Base-by-base conservation (phyloP, 2,113 vertebrate genomes). In the Paramormyrops kingsleyae region DNA sequence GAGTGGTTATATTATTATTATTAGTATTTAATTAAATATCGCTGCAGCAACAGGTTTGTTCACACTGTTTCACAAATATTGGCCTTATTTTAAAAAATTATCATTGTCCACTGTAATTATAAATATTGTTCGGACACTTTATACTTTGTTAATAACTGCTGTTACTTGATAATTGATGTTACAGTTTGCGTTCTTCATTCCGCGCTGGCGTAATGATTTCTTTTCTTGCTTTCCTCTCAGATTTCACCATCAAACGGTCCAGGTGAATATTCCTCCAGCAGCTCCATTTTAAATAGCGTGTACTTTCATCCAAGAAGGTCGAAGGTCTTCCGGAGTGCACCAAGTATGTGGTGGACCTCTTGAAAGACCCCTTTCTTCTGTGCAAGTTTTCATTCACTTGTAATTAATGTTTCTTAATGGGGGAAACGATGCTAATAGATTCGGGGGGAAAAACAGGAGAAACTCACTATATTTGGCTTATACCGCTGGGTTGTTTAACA, bases 401-500 rank as follows among this genome's bases (percentile, higher is more conserved):
- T 89, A 90, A 91, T 92, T 93, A 93, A 92, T 92, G 91, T 90
- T 87, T 90, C 91, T 92, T 91, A 90, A 91, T 89, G 62, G 90
- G 88, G 84, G 92, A 92, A 91, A 91, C 92, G 92, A 93, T 92
- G 92, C 92, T 93, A 92, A 92, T 93, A 91, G 89, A 90, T 87
- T 87, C 27, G 35, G 86, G 53, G 17, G 0, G 7, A 85, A 89
- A 91, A 88, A 90, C 87, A 42, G 6, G 84, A 35, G 31, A 52
- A 70, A 39, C 49, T 5, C 49, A 8, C 49, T 42, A 83, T 74
- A 19, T 47, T 47, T 35, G 47, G 13, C 31, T 86, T 52, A 3
- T 42, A 21, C 42, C 47, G 19, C 83, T 46, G 39, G 85, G n/a
- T 49, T 47, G 46, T 50, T 86, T 47, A 86, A 24, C 83, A 42